Conservation (phyloP, 2,113 vertebrate species). For the Cynocephalus volans region DNA sequence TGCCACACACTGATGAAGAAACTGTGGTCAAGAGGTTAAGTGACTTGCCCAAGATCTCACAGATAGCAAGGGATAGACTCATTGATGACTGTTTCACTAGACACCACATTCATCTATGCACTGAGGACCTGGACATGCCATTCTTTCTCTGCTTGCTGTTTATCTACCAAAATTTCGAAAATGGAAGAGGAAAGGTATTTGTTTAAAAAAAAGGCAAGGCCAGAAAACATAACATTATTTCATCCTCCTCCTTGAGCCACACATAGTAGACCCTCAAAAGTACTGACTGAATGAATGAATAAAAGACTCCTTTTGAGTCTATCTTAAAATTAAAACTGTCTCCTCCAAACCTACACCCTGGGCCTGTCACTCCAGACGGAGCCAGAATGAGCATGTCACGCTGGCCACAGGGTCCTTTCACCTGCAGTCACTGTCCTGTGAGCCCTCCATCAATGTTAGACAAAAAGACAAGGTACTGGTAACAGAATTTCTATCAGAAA, state of each 20-base stretch:
- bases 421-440: not conserved
- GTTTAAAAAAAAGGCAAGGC: not conserved
- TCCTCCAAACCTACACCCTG: not conserved
- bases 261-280: not conserved
- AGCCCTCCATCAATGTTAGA: not conserved
- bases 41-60: not conserved
- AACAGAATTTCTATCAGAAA: not conserved
- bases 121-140: not conserved
- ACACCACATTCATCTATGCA: not conserved
- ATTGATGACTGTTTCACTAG: not conserved
- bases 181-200: not conserved
- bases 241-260: not conserved
- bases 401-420: not conserved
- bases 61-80: not conserved
- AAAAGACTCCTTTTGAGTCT: not conserved
- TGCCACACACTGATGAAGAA: not conserved
- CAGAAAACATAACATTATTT: constrained; percentile 29
- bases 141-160: not conserved
- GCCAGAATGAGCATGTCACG: not conserved
- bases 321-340: not conserved
- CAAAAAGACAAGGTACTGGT: not conserved
- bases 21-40: not conserved
- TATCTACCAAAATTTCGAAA: not conserved
- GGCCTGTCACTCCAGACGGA: not conserved
- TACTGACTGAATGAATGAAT: not conserved